phyloP scores from a whole-genome alignment of 1,140 invertebrate species.

The Bombus polaris region DNA sequence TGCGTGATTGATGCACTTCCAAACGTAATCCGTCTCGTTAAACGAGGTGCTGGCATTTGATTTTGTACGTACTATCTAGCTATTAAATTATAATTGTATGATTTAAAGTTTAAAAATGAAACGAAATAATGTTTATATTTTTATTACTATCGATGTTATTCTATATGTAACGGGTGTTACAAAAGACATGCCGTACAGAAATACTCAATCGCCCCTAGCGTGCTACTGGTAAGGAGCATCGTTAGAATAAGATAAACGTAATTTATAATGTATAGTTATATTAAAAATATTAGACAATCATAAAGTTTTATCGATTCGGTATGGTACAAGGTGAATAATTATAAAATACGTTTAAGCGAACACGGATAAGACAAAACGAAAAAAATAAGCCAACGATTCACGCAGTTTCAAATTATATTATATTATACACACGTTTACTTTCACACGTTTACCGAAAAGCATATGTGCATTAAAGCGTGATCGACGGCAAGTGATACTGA shows the following conservation, averaged over 20 bases:
- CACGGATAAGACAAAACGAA: background rate
- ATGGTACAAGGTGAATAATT: slow-evolving; percentile 56
- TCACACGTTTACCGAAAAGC: slow-evolving; percentile 42
- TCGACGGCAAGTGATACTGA: slow-evolving; percentile 51
- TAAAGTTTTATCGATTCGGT: slow-evolving; percentile 56
- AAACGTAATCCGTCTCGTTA: slow-evolving; percentile 1
- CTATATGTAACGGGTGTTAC: slow-evolving; percentile 41
- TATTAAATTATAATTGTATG: slow-evolving; percentile 52
- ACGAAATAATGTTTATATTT: slow-evolving; percentile 60
- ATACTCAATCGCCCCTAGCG: slow-evolving; percentile 52
- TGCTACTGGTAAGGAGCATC: slow-evolving; percentile 19
- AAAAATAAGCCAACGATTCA: slow-evolving; percentile 26
- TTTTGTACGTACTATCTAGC: slow-evolving; percentile 52
- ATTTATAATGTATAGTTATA: slow-evolving; percentile 52
- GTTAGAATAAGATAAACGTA: slow-evolving; percentile 36
- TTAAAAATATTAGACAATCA: slow-evolving; percentile 63
- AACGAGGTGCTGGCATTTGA: slow-evolving; percentile 63
- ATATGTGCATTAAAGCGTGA: slow-evolving; percentile 17
- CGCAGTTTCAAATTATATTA: slow-evolving; percentile 14
- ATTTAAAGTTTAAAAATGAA: slow-evolving; percentile 46
- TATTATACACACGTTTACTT: slow-evolving; percentile 15
- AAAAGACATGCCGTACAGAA: slow-evolving; percentile 14
- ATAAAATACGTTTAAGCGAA: slow-evolving; percentile 18
- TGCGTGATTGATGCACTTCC: background rate
- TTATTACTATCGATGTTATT: slow-evolving; percentile 61